These are phyloP conservation scores for Halcyon smyrnensis DNA, from an alignment of 2,797 vertebrate genomes.

Conservation along the genomic window DNA sequence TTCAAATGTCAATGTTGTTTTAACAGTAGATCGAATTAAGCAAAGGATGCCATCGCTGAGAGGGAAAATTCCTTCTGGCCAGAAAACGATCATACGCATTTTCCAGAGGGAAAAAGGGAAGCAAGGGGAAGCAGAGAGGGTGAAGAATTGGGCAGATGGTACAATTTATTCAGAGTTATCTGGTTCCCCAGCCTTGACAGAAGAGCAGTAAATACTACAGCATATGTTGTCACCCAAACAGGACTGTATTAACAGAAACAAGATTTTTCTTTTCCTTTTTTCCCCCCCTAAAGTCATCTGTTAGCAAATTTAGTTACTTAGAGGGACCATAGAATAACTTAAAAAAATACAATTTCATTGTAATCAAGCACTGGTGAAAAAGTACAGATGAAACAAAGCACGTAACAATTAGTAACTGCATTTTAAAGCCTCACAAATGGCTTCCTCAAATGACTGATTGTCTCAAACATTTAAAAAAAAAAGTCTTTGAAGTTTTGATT, in stretches of 20 bases:
- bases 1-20: not conserved
- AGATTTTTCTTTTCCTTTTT: not conserved
- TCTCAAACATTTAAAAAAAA: not conserved
- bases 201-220: not conserved
- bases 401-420: not conserved
- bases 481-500: not conserved
- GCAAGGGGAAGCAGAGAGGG: not conserved
- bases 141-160: not conserved
- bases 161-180: not conserved
- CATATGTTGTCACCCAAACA: not conserved
- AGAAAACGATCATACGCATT: fast-evolving
- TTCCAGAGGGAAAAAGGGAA: not conserved
- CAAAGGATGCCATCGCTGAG: not conserved
- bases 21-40: not conserved
- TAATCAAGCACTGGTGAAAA: not conserved
- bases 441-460: not conserved
- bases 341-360: not conserved
- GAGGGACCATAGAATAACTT: not conserved
- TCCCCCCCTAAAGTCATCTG: not conserved
- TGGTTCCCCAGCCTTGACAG: not conserved
- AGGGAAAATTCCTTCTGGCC: constrained; percentile 3
- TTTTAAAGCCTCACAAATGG: not conserved
- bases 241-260: not conserved
- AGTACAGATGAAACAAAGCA: not conserved
- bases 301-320: not conserved